Percentiles rank a stretch among this genome's conserved stretches.
Evolutionary conservation across 1,140 invertebrate genomes (phyloP).

Genomic region (Homarus americanus): DNA sequence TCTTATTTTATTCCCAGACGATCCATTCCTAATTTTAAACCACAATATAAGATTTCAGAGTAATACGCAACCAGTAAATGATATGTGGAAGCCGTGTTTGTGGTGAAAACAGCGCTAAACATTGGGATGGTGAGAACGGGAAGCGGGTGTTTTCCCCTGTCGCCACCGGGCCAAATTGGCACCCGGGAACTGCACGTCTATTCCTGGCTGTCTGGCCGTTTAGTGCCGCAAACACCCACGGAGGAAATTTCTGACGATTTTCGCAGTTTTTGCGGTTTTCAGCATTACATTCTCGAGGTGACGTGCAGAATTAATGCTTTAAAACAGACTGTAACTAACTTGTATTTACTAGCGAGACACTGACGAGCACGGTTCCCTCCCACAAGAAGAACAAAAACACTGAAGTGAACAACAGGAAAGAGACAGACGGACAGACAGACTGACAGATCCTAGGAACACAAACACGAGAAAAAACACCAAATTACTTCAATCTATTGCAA

Average conservation of each 20-base stretch:
- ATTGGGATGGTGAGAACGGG: not conserved
- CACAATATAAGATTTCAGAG: not conserved
- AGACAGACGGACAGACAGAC: too few relatives aligned
- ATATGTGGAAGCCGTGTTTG: not conserved
- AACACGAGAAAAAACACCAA: too few relatives aligned
- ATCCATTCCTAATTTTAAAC: not conserved
- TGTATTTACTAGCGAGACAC: too few relatives aligned
- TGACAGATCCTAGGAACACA: too few relatives aligned
- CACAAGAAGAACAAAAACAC: too few relatives aligned
- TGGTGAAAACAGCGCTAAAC: not conserved
- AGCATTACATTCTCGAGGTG: not conserved
- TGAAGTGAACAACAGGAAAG: too few relatives aligned
- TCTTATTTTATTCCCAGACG: not conserved
- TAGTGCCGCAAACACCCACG: not conserved
- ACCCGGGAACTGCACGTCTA: not conserved
- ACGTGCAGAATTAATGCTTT: not conserved
- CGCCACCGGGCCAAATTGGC: not conserved
- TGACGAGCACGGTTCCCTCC: too few relatives aligned
- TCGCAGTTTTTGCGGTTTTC: not conserved
- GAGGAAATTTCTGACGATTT: not conserved
- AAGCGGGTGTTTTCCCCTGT: not conserved
- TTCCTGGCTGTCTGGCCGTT: constrained; percentile 10
- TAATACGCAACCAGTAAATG: not conserved
- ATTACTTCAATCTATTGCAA: too few relatives aligned
- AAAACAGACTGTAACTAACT: too few relatives aligned